Evolutionary conservation across 2,113 vertebrate genomes (phyloP).

Genomic region (Psophia crepitans): DNA sequence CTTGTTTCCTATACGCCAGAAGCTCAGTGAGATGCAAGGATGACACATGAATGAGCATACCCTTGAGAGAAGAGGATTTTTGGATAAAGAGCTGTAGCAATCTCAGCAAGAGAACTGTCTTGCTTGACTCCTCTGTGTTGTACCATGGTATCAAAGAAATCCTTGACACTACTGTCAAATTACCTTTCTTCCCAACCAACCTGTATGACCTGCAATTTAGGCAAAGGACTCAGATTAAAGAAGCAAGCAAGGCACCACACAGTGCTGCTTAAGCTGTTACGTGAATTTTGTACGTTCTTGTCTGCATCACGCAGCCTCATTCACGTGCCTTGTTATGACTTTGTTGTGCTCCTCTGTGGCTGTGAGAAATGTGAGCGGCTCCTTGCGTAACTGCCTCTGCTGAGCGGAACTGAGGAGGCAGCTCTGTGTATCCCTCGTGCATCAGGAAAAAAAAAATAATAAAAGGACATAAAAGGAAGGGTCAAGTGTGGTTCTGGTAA

Average conservation of each 20-base stretch:
- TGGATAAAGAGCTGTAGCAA: neutral
- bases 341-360: fast-evolving
- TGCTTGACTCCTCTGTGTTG: neutral
- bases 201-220: neutral
- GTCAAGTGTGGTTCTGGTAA: neutral
- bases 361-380: fast-evolving
- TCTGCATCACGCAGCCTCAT: neutral
- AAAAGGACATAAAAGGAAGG: neutral
- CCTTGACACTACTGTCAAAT: neutral
- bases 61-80: neutral
- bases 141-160: neutral
- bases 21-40: neutral
- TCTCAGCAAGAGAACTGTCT: neutral
- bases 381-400: neutral
- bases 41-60: neutral
- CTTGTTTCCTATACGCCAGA: neutral
- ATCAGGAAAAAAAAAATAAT: too few relatives aligned
- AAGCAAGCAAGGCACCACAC: neutral
- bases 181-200: neutral
- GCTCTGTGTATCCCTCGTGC: neutral
- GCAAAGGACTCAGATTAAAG: neutral
- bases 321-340: neutral
- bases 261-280: neutral
- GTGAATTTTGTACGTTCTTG: neutral
- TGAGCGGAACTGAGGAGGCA: neutral